phyloP scores from a whole-genome alignment of 2,113 vertebrate genomes.

The Tragelaphus imberbis region DNA sequence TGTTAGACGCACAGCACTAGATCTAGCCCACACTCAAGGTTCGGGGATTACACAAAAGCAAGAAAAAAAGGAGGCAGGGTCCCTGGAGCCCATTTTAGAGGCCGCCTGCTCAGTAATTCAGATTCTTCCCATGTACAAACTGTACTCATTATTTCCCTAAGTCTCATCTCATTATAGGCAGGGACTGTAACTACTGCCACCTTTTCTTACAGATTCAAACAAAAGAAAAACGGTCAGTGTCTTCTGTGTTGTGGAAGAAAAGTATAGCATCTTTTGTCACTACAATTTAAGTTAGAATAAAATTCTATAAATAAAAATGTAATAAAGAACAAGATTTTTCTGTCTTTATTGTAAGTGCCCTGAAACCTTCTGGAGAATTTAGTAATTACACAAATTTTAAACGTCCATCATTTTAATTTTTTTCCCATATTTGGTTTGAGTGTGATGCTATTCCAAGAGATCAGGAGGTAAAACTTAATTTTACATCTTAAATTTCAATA shows the following conservation, averaged over 20 bases:
- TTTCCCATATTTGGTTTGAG: not conserved
- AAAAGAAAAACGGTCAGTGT: not conserved
- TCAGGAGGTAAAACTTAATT: not conserved
- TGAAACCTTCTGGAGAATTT: not conserved
- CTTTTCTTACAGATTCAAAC: not conserved
- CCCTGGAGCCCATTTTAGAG: not conserved
- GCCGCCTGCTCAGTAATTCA: not conserved
- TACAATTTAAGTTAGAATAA: not conserved
- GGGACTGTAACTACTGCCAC: not conserved
- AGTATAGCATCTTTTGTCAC: not conserved
- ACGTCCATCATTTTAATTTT: not conserved
- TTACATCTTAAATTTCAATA: conserved; percentile 14
- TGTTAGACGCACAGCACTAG: not conserved
- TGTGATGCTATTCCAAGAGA: not conserved
- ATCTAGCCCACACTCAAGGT: not conserved
- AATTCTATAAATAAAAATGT: not conserved
- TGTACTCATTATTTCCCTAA: not conserved
- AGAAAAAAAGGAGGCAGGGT: not conserved
- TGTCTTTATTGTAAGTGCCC: not conserved
- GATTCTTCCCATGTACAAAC: not conserved
- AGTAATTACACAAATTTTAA: conserved; percentile 1
- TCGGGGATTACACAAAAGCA: not conserved
- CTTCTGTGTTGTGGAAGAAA: not conserved
- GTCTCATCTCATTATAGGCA: not conserved
- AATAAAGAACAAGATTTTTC: not conserved